These are phyloP conservation scores for Rhabdophis nuchalis DNA, from an alignment of 2,797 vertebrate species.

Conservation along the genomic window DNA sequence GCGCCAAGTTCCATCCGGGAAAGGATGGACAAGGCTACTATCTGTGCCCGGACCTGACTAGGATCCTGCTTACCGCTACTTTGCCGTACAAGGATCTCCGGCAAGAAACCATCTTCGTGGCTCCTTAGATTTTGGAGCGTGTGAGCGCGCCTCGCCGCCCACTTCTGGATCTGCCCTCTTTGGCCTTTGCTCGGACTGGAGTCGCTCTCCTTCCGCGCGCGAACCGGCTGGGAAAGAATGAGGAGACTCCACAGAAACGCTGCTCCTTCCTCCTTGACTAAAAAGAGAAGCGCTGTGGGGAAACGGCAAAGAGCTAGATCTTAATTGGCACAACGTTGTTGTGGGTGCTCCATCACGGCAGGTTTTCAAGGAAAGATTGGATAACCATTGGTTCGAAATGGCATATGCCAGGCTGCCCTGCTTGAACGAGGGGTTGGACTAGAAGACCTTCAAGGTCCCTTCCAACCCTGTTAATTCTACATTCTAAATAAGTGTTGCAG, in stretches of 20 bases:
- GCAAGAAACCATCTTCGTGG: not conserved
- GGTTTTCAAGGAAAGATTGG: not conserved
- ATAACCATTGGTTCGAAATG: not conserved
- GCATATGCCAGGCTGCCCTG: not conserved
- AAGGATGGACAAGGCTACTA: not conserved
- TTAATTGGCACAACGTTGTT: not conserved
- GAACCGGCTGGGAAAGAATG: not conserved
- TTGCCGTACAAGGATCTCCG: not conserved
- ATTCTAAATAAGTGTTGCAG: not conserved
- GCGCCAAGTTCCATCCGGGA: not conserved
- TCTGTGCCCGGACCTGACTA: not conserved
- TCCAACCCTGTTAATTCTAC: not conserved
- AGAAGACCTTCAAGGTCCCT: not conserved
- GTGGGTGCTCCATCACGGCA: not conserved
- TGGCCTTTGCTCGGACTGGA: not conserved
- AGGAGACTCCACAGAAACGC: not conserved
- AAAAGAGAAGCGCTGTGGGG: not conserved
- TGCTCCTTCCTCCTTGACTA: not conserved
- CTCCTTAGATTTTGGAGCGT: no score
- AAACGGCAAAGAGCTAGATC: not conserved
- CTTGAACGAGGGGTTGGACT: not conserved
- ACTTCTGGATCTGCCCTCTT: not conserved
- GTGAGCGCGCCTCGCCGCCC: no score
- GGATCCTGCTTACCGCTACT: not conserved
- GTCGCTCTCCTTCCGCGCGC: no score